A percentile compares a stretch with the other conserved stretches of the same genome.
These are phyloP conservation scores for Octodonta nipae DNA, from an alignment of 2,888 invertebrate species.

Conservation along the genomic window DNA sequence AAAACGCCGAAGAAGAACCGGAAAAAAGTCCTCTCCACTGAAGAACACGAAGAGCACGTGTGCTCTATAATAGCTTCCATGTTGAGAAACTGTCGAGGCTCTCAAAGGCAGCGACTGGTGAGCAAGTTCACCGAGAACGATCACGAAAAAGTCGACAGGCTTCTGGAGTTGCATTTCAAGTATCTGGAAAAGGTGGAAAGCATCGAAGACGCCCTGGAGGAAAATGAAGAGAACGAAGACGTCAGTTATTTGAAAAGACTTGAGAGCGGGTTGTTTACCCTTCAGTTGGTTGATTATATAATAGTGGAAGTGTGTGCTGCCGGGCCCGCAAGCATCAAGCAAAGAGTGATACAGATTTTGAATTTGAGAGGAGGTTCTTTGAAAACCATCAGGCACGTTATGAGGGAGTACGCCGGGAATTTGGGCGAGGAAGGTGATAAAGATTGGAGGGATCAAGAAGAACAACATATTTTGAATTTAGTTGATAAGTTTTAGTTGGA, in stretches of 20 bases:
- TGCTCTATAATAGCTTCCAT: constrained; percentile 86
- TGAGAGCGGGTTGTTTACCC: constrained; percentile 85
- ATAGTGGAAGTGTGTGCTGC: constrained; percentile 66
- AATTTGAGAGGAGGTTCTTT: constrained; percentile 81
- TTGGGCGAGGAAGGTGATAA: constrained; percentile 79
- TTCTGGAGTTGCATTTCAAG: constrained; percentile 92
- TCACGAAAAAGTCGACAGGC: constrained; percentile 91
- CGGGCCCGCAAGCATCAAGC: constrained; percentile 60
- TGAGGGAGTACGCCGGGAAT: constrained; percentile 94
- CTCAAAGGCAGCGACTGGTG: constrained; percentile 77
- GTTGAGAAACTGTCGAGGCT: constrained; percentile 86
- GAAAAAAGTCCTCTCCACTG: constrained; percentile 60
- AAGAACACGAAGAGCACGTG: constrained; percentile 92
- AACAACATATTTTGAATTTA: constrained; percentile 80
- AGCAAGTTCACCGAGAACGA: constrained; percentile 97
- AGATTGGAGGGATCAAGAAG: constrained; percentile 76
- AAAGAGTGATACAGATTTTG: constrained; percentile 75
- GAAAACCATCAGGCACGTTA: constrained; percentile 83
- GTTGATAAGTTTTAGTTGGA: constrained; percentile 89
- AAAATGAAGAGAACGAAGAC: constrained; percentile 50
- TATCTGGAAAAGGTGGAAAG: constrained; percentile 85
- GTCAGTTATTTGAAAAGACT: constrained; percentile 77
- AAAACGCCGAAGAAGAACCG: constrained; percentile 84
- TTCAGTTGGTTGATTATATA: constrained; percentile 87
- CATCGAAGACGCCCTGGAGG: constrained; percentile 65